Base-by-base conservation (phyloP, 1,140 invertebrate genomes). In the Pseudomyrmex cubaensis region DNA sequence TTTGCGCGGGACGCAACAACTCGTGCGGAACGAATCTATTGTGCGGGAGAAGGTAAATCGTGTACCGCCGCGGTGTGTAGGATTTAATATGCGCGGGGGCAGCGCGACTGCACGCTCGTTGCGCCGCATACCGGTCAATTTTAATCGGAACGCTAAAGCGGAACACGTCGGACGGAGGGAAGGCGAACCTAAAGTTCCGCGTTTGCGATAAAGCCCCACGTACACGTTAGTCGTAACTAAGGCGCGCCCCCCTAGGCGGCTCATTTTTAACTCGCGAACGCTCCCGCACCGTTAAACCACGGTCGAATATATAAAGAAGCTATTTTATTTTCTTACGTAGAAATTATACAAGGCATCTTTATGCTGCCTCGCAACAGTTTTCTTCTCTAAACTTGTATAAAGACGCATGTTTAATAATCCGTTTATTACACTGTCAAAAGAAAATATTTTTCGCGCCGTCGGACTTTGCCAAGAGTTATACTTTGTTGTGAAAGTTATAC, bases 21-120 rank as follows among this genome's bases (percentile, higher is more conserved):
- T 83, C 61, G 72, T 50, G 59, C 22, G 84, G 80, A 89, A 84
- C 70, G 74, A 89, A 89, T 89, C 85, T 69, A 84, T 84, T 86
- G 74, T 75, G 74, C 52, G 83, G 88, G 85, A 88, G 59, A 75
- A 88, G 80, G 35, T 76, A 76, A 76, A 66, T 76, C 52, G 73
- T 72, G 76, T 88, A 84, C 77, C 64, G 25, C 25, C 72, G 13
- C 22, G 63, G 54, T 64, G 25, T 64, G 44, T 70, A 74, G 25
- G 57, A 74, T 76, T 88, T 85, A 83, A 89, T 88, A 85, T 88
- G 83, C 61, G 64, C 69, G 66, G 78, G 46, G 25, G 35, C 74
- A 17, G 75, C 35, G 63, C 50, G 63, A 56, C 62, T 20, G 75
- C 35, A 13, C 46, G 15, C 10, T 25, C 72, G 56, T 62, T 62